Percentiles rank a stretch among this genome's conserved stretches.
phyloP scores from a whole-genome alignment of 2,113 vertebrate genomes.

The Noturus placidus region DNA sequence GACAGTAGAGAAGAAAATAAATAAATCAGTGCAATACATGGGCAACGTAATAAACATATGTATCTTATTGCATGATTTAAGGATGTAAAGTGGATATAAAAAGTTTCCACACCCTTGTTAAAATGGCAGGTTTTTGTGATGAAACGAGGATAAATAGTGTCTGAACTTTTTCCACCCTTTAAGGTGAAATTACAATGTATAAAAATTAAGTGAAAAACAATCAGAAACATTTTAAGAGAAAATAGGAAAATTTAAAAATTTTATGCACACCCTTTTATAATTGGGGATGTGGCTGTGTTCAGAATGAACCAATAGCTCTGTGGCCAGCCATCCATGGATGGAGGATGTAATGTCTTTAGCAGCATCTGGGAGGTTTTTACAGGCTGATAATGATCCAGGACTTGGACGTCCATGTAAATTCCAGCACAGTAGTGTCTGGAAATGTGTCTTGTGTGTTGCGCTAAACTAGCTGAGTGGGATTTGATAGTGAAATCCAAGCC shows the following conservation, averaged over 20 bases:
- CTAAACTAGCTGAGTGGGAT: not conserved
- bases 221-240: too few relatives aligned
- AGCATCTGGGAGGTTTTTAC: not conserved
- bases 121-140: too few relatives aligned
- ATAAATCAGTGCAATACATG: not conserved
- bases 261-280: too few relatives aligned
- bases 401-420: not conserved
- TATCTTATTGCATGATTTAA: not conserved
- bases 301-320: too few relatives aligned
- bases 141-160: too few relatives aligned
- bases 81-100: not conserved
- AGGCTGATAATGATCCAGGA: not conserved
- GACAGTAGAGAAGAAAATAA: not conserved
- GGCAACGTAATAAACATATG: not conserved
- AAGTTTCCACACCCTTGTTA: too few relatives aligned
- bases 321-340: not conserved
- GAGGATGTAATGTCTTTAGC: not conserved
- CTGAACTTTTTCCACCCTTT: too few relatives aligned
- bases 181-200: too few relatives aligned
- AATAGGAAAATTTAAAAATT: too few relatives aligned
- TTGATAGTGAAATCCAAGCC: not conserved
- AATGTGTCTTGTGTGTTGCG: not conserved
- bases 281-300: too few relatives aligned
- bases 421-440: not conserved
- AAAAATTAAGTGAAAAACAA: too few relatives aligned